Evolutionary conservation across 1,140 invertebrate genomes (phyloP), one percentile per base, ranked within the genome.

Genomic region (Caenorhabditis remanei): DNA sequence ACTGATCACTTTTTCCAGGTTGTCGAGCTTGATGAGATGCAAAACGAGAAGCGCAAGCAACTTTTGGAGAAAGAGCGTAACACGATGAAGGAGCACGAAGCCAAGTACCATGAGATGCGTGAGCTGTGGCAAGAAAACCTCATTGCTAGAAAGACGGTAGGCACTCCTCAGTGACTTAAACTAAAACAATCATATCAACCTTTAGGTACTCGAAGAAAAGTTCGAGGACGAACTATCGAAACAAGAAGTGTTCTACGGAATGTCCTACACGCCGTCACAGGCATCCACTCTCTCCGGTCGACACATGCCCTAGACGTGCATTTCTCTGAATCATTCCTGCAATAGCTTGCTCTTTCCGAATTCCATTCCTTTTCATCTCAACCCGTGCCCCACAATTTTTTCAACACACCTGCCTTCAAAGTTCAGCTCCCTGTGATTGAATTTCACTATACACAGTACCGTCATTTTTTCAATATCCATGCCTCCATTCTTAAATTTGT

Each of bases 11-110:
- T 0, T 83, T 84, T 84, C 0, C 48, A 87, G 87, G 79, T 88
- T 19, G 24, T 96, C 93, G 94, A 95, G 89, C 90, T 95, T 14
- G 94, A 95, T 90, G 94, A 95, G 89, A 92, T 95, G 87, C 94
- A 94, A 53, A 88, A 88, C 46, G 87, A 88, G 71, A 88, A 88
- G 63, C 87, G 83, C 43, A 88, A 88, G 87, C 83, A 85, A 50
- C 24, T 88, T 16, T 41, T 88, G 65, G 87, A 88, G 50, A 88
- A 88, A 53, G 87, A 88, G 56, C 24, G 83, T 11, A 43, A 56
- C n/a, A 88, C 87, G 5, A 84, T 88, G 87, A 61, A 83, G 24
- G 87, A 88, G 46, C 87, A 88, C 65, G 87, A 88, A 53, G 86
- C 87, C 16, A 88, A 88, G 83, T 88, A 88, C 41, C 53, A 58